Evolutionary conservation across 2,888 invertebrate species (phyloP), one percentile per base, ranked within the genome.

Genomic region (Drepanosiphum platanoidis): DNA sequence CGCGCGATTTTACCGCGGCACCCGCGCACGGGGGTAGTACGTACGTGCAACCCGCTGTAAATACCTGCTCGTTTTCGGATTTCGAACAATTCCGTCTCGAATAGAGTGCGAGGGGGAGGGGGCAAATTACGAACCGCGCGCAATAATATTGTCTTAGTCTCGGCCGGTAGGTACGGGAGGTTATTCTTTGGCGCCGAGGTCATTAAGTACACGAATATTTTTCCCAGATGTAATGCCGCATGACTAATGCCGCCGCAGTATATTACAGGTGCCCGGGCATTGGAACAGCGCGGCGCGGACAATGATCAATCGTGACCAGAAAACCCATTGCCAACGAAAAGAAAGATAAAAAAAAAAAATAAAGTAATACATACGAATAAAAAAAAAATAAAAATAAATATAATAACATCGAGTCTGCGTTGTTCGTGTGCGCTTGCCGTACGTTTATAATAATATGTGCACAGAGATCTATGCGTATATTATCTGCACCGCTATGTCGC

Each of bases 241-340:
- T 84, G 84, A 84, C 84, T 84, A 84, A 84, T 68, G 84, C n/a
- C n/a, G n/a, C n/a, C n/a, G n/a, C 39, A 64, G 39, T 68, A 39
- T 71, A 70, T 66, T 27, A 39, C 22, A 46, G 46, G 46, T 46
- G 18, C 52, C 9, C 58, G 30, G 58, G 84, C 77, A 58, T 84
- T 84, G 68, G 77, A 58, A 77, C 68, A 66, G 66, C 1, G n/a
- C n/a, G 82, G n/a, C n/a, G 82, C 83, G 83, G 83, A 83, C 83
- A 84, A 84, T 84, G 84, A 84, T 84, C 84, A 84, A 84, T 84
- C 84, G 84, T 84, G 84, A 84, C 84, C 75, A 75, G 84, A 84
- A 84, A 84, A 77, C 32, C 68, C 77, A 84, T 84, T 84, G 84
- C 84, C 68, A 39, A 68, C 30, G 18, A 66, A 68, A 39, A 27